A percentile compares a stretch with the other conserved stretches of the same genome.
Evolutionary conservation across 2,113 vertebrate species (phyloP).

Genomic region (Chloebia gouldiae): DNA sequence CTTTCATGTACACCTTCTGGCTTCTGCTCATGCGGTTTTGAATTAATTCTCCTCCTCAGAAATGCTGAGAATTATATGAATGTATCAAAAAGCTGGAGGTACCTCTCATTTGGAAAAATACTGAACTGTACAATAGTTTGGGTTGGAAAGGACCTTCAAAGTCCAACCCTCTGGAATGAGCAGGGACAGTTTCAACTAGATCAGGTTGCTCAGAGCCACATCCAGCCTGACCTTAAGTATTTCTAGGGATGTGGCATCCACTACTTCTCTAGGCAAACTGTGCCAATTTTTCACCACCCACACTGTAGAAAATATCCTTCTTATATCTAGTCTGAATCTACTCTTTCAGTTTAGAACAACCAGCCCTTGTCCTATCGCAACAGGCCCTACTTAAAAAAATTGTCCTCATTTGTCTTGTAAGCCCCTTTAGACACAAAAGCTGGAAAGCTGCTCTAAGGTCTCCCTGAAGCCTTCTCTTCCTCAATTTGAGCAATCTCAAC

Average conservation of each 20-base stretch:
- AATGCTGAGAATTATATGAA: not conserved
- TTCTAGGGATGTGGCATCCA: not conserved
- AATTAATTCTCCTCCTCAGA: not conserved
- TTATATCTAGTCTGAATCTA: not conserved
- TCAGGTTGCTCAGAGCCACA: not conserved
- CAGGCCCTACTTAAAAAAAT: not conserved
- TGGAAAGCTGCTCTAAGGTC: not conserved
- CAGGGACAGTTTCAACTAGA: not conserved
- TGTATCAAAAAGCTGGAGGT: not conserved
- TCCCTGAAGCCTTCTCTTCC: not conserved
- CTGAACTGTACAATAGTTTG: not conserved
- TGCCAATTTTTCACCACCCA: not conserved
- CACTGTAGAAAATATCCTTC: not conserved
- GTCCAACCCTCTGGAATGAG: not conserved
- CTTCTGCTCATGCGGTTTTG: not conserved
- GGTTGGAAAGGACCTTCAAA: not conserved
- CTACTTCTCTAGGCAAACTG: not conserved
- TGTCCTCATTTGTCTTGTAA: not conserved
- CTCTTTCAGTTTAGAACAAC: not conserved
- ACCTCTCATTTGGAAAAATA: not conserved
- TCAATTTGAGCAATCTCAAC: not conserved
- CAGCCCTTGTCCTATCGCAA: accelerated
- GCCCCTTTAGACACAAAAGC: not conserved
- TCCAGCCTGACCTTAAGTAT: not conserved
- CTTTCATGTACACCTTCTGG: not conserved